phyloP scores from a whole-genome alignment of 1,140 invertebrate species.

The Diabrotica virgifera region DNA sequence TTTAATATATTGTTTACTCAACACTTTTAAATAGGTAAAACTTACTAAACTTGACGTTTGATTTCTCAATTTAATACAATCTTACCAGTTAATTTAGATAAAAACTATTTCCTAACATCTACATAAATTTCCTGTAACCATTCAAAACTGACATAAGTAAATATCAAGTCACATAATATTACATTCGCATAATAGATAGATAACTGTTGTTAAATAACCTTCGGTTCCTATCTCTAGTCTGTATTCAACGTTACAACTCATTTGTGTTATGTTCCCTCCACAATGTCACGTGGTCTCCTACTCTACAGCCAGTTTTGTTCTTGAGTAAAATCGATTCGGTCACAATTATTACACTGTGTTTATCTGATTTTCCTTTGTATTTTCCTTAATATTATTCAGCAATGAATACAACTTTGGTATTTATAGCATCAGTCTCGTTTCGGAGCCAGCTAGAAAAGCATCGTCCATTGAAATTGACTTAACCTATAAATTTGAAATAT shows the following conservation, averaged over 20 bases:
- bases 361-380: not conserved
- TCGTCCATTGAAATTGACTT: not conserved
- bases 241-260: not conserved
- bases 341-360: slow-evolving; percentile 3
- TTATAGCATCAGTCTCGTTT: not conserved
- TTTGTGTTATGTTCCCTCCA: slow-evolving; percentile 2
- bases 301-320: slow-evolving; percentile 1
- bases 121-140: no score
- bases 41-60: no score
- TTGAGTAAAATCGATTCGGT: slow-evolving; percentile 2
- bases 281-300: slow-evolving; percentile 1
- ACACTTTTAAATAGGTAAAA: no score
- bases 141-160: no score
- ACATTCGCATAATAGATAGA: not conserved
- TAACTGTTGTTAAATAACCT: not conserved
- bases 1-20: no score
- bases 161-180: no score
- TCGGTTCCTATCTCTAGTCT: slow-evolving; percentile 2
- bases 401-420: slow-evolving; percentile 1
- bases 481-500: not conserved
- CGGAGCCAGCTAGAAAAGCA: not conserved
- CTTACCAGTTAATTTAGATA: no score
- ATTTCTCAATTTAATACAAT: no score
- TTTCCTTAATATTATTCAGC: slow-evolving; percentile 1
- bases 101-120: no score